Evolutionary conservation across 2,113 vertebrate genomes (phyloP).

Genomic region (Paradisaea rubra): DNA sequence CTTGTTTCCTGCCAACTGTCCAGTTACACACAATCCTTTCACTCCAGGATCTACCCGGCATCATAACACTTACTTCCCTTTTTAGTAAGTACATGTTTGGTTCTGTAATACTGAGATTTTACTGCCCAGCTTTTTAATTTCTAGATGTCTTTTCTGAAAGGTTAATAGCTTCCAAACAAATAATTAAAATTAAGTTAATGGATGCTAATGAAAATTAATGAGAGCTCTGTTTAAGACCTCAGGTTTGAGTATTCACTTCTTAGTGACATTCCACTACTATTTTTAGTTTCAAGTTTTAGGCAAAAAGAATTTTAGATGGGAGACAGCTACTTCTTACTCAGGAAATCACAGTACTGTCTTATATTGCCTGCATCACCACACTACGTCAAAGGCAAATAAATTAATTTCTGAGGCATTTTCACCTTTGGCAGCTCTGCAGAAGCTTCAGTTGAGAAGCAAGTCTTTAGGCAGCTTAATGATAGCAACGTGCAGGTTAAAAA

Average conservation of each 20-base stretch:
- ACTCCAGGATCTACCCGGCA: background rate
- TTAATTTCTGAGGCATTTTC: background rate
- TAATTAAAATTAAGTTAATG: background rate
- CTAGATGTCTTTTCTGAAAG: conserved; percentile 39
- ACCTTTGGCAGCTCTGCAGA: background rate
- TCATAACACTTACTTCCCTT: background rate
- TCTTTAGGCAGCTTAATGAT: background rate
- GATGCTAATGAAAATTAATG: background rate
- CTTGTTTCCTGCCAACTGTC: background rate
- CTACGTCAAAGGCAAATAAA: background rate
- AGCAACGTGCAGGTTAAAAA: background rate
- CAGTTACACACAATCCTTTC: background rate
- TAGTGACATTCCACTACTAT: background rate
- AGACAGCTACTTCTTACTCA: background rate
- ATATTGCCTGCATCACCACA: background rate
- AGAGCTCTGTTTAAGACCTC: background rate
- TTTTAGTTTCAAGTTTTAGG: background rate
- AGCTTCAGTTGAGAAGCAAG: background rate
- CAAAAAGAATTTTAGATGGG: background rate
- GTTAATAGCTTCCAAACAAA: conserved; percentile 19
- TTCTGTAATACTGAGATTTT: conserved; percentile 16
- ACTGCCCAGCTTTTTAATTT: conserved; percentile 27
- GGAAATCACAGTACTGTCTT: background rate
- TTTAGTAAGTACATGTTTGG: background rate
- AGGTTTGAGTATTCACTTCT: conserved; percentile 7